phyloP scores from a whole-genome alignment of 2,888 invertebrate genomes.

The Chaetoderma sp. region DNA sequence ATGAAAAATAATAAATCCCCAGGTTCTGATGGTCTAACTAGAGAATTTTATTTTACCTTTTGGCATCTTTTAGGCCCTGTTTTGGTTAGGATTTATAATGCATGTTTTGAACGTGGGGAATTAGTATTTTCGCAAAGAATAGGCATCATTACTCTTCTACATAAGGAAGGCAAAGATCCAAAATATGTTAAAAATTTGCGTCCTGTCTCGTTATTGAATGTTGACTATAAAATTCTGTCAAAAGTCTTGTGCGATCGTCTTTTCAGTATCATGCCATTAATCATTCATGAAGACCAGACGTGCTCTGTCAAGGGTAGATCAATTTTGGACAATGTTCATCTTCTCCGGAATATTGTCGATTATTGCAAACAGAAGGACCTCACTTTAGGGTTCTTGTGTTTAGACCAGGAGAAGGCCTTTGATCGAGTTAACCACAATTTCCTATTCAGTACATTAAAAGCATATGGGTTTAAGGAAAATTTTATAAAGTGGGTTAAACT shows the following conservation, averaged over 20 bases:
- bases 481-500: conserved; percentile 12
- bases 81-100: not conserved
- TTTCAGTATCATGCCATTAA: conserved; percentile 3
- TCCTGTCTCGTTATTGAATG: conserved; percentile 16
- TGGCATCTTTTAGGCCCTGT: not conserved
- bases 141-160: conserved; percentile 3
- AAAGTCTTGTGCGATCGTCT: conserved; percentile 18
- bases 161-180: not conserved
- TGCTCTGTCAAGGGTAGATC: conserved; percentile 10
- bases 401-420: conserved; percentile 25
- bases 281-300: conserved; percentile 21
- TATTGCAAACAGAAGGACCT: conserved; percentile 12
- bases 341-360: conserved; percentile 20
- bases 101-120: not conserved
- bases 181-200: conserved; percentile 12
- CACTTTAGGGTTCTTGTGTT: not conserved
- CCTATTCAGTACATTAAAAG: not conserved
- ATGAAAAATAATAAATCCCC: conserved; percentile 14
- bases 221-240: conserved; percentile 19
- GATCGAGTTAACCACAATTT: conserved; percentile 17
- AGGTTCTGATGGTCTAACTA: conserved; percentile 17
- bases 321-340: conserved; percentile 17
- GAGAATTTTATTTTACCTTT: conserved; percentile 16
- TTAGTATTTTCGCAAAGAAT: not conserved
- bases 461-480: conserved; percentile 4